Conservation (phyloP, 2,113 vertebrate species). For the Tychaedon coryphoeus region DNA sequence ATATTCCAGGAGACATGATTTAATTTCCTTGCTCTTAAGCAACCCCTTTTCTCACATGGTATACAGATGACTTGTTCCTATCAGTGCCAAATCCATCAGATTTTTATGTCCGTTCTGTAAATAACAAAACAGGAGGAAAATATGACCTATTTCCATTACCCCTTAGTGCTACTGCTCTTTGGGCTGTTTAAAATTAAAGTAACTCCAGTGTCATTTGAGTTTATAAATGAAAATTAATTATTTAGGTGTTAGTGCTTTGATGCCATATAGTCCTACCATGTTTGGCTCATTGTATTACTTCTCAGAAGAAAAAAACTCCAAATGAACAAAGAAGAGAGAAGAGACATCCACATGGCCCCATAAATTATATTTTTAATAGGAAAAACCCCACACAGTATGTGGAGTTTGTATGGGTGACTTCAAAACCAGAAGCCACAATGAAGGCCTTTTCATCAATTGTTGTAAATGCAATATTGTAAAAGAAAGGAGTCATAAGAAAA, state of each 20-base stretch:
- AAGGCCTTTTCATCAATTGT: not conserved
- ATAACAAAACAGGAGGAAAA: not conserved
- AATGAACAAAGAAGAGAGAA: not conserved
- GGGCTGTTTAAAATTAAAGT: not conserved
- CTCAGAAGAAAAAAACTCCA: not conserved
- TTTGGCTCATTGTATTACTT: not conserved
- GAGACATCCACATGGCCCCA: accelerated
- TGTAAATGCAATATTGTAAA: not conserved
- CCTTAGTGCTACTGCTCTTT: not conserved
- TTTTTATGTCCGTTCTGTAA: not conserved
- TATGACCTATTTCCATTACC: not conserved
- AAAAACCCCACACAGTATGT: not conserved
- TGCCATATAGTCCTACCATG: not conserved
- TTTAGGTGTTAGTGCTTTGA: not conserved
- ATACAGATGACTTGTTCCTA: not conserved
- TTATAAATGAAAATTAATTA: not conserved
- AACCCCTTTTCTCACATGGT: not conserved
- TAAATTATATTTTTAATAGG: not conserved
- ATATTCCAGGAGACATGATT: not conserved
- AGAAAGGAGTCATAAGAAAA: not conserved
- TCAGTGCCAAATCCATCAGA: not conserved
- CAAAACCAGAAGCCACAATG: not conserved
- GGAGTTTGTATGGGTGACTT: not conserved
- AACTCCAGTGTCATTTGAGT: not conserved
- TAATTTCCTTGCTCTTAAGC: not conserved